Base-by-base conservation (phyloP, 2,888 invertebrate genomes). In the Phania funesta region DNA sequence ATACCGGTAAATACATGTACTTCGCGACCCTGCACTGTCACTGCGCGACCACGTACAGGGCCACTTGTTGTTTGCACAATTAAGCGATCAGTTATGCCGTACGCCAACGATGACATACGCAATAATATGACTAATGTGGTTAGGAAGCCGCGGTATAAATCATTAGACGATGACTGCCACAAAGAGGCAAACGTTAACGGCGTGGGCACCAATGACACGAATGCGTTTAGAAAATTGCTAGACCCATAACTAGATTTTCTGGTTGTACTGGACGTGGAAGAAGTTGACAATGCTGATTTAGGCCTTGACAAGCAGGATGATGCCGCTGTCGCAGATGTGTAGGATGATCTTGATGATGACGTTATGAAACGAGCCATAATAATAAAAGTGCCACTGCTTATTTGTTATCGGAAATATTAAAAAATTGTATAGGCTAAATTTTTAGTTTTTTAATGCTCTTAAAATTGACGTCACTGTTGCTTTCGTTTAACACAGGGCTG, bases 1-100 rank as follows among this genome's bases (percentile, higher is more conserved):
- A 98, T 96, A 3, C 97, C 97, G 65, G 95, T 95, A 88, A 96
- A 98, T 67, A 96, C 95, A 90, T 97, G 96, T 32, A 97, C 95
- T 90, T 98, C 95, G 70, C 96, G 94, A 65, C 96, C 95, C 91
- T 97, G 92, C 85, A 97, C 95, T 83, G 95, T 94, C 88, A 95
- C 95, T 18, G 95, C 94, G 86, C 94, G 94, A 22, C 97, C 97
- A 84, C 96, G 94, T 73, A 97, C 94, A 80, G 95, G 93, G 0
- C 97, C 97, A 87, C 94, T 95, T 85, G 94, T 95, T 24, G 97
- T 97, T 90, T 96, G 95, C 56, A 97, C 96, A 70, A 96, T 94
- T 82, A 96, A 92, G 0, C 96, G 95, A 90, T 96, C 96, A 20
- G 82, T 82, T 89, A 90, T 90, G 83, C 90, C 90, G 83, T 89